Conservation (phyloP, 2,797 vertebrate species). For the Lindbergichthys nudifrons region DNA sequence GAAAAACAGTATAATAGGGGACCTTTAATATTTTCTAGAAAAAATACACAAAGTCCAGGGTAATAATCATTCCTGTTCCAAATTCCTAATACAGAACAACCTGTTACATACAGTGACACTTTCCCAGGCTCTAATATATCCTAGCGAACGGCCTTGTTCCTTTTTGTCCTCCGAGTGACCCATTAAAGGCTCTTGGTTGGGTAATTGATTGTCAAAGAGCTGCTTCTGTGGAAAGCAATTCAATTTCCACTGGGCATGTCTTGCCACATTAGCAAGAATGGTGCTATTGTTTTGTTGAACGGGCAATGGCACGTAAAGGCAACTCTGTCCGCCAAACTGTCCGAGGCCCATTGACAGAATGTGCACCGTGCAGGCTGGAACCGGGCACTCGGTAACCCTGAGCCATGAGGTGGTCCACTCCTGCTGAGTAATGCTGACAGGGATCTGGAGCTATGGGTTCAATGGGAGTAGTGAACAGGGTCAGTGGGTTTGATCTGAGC, state of each 20-base stretch:
- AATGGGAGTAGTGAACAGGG: constrained; percentile 14
- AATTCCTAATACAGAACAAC: neutral
- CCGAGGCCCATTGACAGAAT: constrained; percentile 17
- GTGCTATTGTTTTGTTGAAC: constrained; percentile 56
- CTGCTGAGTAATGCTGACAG: constrained; percentile 37
- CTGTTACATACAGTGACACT: neutral
- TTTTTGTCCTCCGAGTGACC: constrained; percentile 61
- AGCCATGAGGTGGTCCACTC: constrained; percentile 47
- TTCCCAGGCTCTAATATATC: constrained; percentile 41
- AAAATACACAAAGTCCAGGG: neutral
- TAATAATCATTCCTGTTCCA: neutral
- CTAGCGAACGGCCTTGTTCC: constrained; percentile 17
- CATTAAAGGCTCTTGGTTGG: constrained; percentile 41
- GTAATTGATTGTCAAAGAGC: constrained; percentile 71
- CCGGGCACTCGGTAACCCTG: constrained; percentile 35
- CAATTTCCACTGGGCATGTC: constrained; percentile 63
- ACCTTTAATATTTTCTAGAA: neutral
- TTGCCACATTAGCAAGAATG: constrained; percentile 67
- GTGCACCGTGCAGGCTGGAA: constrained; percentile 7
- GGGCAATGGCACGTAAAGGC: constrained; percentile 50
- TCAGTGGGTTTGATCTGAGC: constrained; percentile 51
- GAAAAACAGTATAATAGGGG: too few species aligned
- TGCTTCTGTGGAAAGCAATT: constrained; percentile 70
- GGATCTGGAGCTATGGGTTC: constrained; percentile 19
- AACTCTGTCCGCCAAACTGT: constrained; percentile 31